Percentiles rank a stretch among this genome's conserved stretches.
Evolutionary conservation across 2,797 vertebrate genomes (phyloP).

Genomic region (Pseudochirops cupreus): DNA sequence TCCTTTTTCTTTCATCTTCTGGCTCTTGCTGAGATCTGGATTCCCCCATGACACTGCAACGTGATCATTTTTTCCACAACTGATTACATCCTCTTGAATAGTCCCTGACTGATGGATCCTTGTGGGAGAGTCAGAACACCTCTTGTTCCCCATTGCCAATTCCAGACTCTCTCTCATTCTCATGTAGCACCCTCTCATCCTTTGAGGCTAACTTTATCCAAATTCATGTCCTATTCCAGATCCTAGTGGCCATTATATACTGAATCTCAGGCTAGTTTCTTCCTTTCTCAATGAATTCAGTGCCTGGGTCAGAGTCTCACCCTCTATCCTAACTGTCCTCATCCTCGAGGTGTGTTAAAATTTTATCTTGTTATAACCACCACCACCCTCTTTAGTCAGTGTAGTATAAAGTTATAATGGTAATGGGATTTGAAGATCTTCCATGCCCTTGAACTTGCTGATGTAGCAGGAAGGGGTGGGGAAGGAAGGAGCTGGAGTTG

Average conservation of each 20-base stretch:
- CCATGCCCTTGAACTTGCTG: too few species aligned
- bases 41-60: not conserved
- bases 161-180: not conserved
- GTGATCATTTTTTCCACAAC: not conserved
- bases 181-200: not conserved
- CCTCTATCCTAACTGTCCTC: not conserved
- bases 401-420: not conserved
- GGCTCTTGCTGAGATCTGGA: not conserved
- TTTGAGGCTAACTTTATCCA: not conserved
- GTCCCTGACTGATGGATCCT: not conserved
- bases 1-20: not conserved
- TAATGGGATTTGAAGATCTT: too few species aligned
- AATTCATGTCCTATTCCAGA: not conserved
- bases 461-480: too few species aligned
- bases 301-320: not conserved
- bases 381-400: not conserved
- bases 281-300: not conserved
- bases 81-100: not conserved
- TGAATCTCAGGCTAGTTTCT: not conserved
- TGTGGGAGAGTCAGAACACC: not conserved
- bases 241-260: not conserved
- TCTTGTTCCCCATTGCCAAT: not conserved
- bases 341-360: not conserved
- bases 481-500: too few species aligned
- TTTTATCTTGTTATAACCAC: not conserved